Conservation (phyloP, 1,140 invertebrate species). For the Hypothenemus hampei region DNA sequence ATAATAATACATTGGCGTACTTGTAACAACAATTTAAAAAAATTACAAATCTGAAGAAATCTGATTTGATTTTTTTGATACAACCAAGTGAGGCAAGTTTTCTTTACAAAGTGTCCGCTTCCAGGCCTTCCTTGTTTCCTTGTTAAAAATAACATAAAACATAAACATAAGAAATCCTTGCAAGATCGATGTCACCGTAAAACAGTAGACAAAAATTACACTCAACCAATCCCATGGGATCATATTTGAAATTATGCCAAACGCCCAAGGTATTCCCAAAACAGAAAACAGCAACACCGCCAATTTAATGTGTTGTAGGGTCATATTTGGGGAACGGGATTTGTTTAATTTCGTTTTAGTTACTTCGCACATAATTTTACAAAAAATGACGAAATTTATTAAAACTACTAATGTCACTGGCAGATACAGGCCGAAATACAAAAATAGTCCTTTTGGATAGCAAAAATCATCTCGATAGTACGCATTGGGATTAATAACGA, state of each 20-base stretch:
- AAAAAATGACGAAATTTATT: constrained; percentile 52
- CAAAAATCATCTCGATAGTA: constrained; percentile 49
- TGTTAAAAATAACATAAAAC: constrained; percentile 57
- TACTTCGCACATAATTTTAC: constrained; percentile 52
- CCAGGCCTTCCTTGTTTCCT: constrained; percentile 52
- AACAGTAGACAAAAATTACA: constrained; percentile 51
- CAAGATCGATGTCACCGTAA: constrained; percentile 56
- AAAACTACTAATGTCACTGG: constrained; percentile 53
- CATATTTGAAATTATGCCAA: constrained; percentile 55
- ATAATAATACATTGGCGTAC: too few species aligned
- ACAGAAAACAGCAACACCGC: constrained; percentile 58
- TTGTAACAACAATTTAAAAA: too few species aligned
- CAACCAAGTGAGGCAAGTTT: too few species aligned
- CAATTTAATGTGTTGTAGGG: constrained; percentile 52
- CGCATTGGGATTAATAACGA: constrained; percentile 45
- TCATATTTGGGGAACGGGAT: constrained; percentile 46
- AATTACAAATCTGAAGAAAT: too few species aligned
- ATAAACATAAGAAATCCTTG: constrained; percentile 60
- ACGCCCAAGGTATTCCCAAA: constrained; percentile 58
- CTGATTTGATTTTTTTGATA: too few species aligned
- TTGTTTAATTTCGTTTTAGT: constrained; percentile 48
- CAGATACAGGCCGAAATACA: constrained; percentile 51
- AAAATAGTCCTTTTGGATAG: constrained; percentile 52
- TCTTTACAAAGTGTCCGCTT: too few species aligned
- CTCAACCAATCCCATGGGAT: constrained; percentile 41